Evolutionary conservation across 2,888 invertebrate genomes (phyloP), one percentile per base, ranked within the genome.

Genomic region (Iselma pallidipennis): DNA sequence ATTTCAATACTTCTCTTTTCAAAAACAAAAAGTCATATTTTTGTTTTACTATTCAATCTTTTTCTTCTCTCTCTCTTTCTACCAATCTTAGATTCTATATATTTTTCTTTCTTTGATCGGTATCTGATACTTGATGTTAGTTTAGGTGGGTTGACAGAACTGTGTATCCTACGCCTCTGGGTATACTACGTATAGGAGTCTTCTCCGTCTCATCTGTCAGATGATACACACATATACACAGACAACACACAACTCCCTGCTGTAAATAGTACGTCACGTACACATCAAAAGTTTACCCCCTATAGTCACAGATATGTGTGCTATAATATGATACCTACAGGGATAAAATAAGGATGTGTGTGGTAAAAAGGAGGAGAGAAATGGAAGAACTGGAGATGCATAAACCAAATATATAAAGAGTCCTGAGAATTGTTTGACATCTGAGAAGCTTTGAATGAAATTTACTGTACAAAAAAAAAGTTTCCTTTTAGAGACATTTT

Each of bases 201-300:
- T 2, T 3, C 3, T 4, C 9, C 21, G 2, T 19, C 16, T 37
- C 37, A 37, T 37, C 37, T 62, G 62, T 62, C 62, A 62, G 58
- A 55, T 59, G 63, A 63, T 59, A 63, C 56, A 62, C 57, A n/a
- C 16, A 16, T 16, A 37, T 14, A 33, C 31, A 33, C n/a, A 37
- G 4, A 16, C 9, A 16, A 37, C 61, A 60, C 61, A 52, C 37
- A 55, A 62, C 63, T 68, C 68, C 69, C 69, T 55, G 55, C 23
- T 16, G 67, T 66, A 66, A 53, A 66, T 67, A 67, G 67, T 69
- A 67, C 64, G 71, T 71, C 71, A 71, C 71, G 71, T 71, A 68
- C 70, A 61, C 66, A 71, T 70, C 71, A 70, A 66, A 70, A 71
- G 61, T 71, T 70, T 65, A 64, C 59, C 5, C 56, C 42, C 49